Conservation (phyloP, 1,140 invertebrate species). For the Wiebesia pumilae region DNA sequence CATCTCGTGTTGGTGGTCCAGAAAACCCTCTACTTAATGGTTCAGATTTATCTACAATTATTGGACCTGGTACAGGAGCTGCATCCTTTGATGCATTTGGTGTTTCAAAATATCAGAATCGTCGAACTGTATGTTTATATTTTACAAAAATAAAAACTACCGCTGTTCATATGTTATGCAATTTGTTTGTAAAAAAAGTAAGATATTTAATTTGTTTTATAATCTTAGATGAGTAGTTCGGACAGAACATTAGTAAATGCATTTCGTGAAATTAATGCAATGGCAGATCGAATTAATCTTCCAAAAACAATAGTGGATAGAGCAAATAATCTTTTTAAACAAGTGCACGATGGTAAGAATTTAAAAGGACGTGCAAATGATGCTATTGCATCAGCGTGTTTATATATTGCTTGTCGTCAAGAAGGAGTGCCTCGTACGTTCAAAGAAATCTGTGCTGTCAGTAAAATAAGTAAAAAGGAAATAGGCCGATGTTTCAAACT, state of each 20-base stretch:
- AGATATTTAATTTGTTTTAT: constrained; percentile 9
- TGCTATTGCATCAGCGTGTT: constrained; percentile 97
- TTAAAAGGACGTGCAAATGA: constrained; percentile 95
- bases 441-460: constrained; percentile 99
- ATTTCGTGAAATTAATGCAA: constrained; percentile 96
- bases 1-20: constrained; percentile 97
- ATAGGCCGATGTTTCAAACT: constrained; percentile 98
- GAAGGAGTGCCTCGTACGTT: constrained; percentile 99
- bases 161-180: neutral
- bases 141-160: neutral
- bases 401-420: constrained; percentile 99
- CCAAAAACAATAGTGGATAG: constrained; percentile 96
- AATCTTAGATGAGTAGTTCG: constrained; percentile 86
- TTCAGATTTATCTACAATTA: constrained; percentile 97
- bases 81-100: constrained; percentile 90
- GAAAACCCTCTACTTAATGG: constrained; percentile 97
- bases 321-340: constrained; percentile 97
- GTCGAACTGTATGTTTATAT: constrained; percentile 81
- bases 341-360: constrained; percentile 98
- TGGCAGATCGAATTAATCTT: constrained; percentile 98
- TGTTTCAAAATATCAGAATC: constrained; percentile 93
- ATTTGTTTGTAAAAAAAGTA: constrained; percentile 23
- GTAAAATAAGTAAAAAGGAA: constrained; percentile 99
- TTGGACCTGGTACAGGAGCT: constrained; percentile 92
- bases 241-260: constrained; percentile 96